Evolutionary conservation across 2,113 vertebrate genomes (phyloP), one percentile per base, ranked within the genome.

Genomic region (Cyprichromis sp.): DNA sequence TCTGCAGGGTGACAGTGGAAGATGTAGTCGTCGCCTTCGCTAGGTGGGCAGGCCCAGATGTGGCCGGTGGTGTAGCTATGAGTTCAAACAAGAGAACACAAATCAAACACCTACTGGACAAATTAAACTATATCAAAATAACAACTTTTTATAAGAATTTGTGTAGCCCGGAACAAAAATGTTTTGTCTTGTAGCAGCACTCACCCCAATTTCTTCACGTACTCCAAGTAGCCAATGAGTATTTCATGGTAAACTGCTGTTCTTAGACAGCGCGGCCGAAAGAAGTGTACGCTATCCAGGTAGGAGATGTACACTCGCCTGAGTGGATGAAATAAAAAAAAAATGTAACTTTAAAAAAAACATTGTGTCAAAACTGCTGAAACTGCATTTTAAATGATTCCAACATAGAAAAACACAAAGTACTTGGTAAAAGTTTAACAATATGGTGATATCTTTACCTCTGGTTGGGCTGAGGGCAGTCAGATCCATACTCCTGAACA

Each of bases 241-340:
- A 99, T 98, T 96, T 99, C 99, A 13, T 99, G 97, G 94, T 99
- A 99, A 86, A 99, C 98, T 34, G 97, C 97, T 83, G 99, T 99
- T 96, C 99, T 97, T 85, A 99, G 94, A 94, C 88, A 88, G 79
- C 99, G 98, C 26, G 99, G 99, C 73, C 97, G 97, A 95, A 99
- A 99, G 94, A 99, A 99, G 93, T 99, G 99, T 88, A 99, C 98
- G 94, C 98, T 99, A 94, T 99, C 99, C 76, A 99, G 96, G 94
- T 99, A 99, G 89, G 99, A 99, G 95, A 99, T 99, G 93, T 99
- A 99, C n/a, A 99, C 98, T 93, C 98, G 96, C 94, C 98, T 99
- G 38, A 34, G 85, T 78, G 34, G 86, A 57, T 4, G 79, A 80
- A 19, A 59, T 1, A 26, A 45, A 0, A 6, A 42, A 42, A 63